Percentiles rank a stretch among this genome's conserved stretches.
Conservation (phyloP, 1,140 invertebrate species). For the Drosophila subpulchrella region DNA sequence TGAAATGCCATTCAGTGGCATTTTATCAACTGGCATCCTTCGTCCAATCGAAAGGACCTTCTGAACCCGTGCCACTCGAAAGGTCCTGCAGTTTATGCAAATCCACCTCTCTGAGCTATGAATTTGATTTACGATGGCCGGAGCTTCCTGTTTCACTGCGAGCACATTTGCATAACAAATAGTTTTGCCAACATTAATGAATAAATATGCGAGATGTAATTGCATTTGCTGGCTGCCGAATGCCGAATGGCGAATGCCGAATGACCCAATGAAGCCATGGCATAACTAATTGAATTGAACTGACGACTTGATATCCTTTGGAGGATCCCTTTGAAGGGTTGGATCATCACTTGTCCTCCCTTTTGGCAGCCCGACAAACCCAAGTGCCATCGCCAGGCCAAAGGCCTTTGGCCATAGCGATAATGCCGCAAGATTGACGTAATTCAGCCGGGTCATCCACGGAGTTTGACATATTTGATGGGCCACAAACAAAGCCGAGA, state of each 20-base stretch:
- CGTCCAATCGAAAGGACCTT: slow-evolving; percentile 13
- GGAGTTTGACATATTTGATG: slow-evolving; percentile 30
- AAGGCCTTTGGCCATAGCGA: slow-evolving; percentile 11
- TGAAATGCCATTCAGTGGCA: neutral
- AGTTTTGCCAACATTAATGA: slow-evolving; percentile 42
- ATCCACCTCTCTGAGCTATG: slow-evolving; percentile 41
- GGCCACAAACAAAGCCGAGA: slow-evolving; percentile 27
- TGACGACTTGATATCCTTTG: slow-evolving; percentile 19
- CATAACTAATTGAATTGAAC: slow-evolving; percentile 46
- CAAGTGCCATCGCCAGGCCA: slow-evolving; percentile 12
- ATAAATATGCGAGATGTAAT: slow-evolving; percentile 49
- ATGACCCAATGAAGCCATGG: neutral
- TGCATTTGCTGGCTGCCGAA: slow-evolving; percentile 18
- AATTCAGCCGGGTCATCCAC: slow-evolving; percentile 40
- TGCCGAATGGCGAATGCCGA: neutral
- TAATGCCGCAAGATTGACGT: slow-evolving; percentile 50
- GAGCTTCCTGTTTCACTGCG: slow-evolving; percentile 36
- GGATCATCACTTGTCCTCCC: slow-evolving; percentile 22
- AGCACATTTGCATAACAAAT: slow-evolving; percentile 46
- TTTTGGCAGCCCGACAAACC: slow-evolving; percentile 6
- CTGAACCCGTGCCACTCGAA: neutral
- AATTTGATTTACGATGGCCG: slow-evolving; percentile 61
- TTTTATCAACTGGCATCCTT: neutral
- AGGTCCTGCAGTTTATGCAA: slow-evolving; percentile 37
- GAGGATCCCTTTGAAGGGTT: slow-evolving; percentile 20